Evolutionary conservation across 2,113 vertebrate genomes (phyloP), one percentile per base, ranked within the genome.

Genomic region (Nansenia antarctica): DNA sequence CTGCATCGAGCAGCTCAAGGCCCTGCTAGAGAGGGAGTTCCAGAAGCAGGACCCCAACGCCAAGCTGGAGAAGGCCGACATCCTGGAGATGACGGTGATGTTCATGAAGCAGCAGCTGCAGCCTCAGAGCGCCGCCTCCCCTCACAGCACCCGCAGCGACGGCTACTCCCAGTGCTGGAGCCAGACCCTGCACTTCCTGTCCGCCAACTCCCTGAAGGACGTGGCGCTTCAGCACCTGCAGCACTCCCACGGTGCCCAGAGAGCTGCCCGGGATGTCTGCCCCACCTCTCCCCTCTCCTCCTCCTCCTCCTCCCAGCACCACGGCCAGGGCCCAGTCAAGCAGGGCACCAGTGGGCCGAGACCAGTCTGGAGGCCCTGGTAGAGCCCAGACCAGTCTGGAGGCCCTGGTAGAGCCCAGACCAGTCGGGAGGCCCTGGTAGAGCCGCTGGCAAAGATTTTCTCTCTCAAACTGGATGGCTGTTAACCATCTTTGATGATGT

Each of bases 351-450:
- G 63, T 9, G 35, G 61, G 7, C 76, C 15, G 54, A 76, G 27
- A 0, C 5, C 85, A 27, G 74, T 93, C 67, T n/a, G n/a, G n/a
- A n/a, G n/a, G n/a, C n/a, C n/a, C n/a, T n/a, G n/a, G n/a, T n/a
- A n/a, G n/a, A n/a, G n/a, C n/a, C n/a, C n/a, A n/a, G n/a, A n/a
- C n/a, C n/a, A n/a, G n/a, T n/a, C n/a, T n/a, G n/a, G n/a, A n/a
- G n/a, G n/a, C n/a, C n/a, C n/a, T n/a, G n/a, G n/a, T n/a, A n/a
- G n/a, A n/a, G n/a, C n/a, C n/a, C n/a, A n/a, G n/a, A n/a, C n/a
- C n/a, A n/a, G n/a, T n/a, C n/a, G 93, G 93, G 93, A 93, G 92
- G 61, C 92, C 93, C 2, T 93, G 92, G 92, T 89, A 92, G 86
- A 86, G 37, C 52, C 49, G 26, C 37, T n/a, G 24, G 60, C 3